Evolutionary conservation across 2,888 invertebrate genomes (phyloP).

Genomic region (Cecidostiba fungosa): DNA sequence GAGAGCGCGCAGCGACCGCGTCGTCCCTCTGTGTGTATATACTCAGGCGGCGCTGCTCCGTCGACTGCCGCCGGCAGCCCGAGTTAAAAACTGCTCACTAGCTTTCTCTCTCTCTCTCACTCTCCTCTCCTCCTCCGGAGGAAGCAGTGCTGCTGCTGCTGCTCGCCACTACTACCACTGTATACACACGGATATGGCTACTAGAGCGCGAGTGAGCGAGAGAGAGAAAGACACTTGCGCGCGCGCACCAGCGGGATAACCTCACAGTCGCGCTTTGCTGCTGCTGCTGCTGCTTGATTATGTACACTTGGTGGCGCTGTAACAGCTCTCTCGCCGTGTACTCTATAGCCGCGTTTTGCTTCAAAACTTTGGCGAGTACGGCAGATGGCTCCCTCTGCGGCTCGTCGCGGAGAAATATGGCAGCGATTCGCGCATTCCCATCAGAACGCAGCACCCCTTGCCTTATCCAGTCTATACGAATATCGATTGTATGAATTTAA

Average conservation of each 20-base stretch:
- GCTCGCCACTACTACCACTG: not conserved
- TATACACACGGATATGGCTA: not conserved
- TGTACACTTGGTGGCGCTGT: conserved; percentile 19
- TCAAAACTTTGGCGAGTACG: not conserved
- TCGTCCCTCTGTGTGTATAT: conserved; percentile 33
- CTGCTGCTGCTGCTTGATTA: conserved; percentile 19
- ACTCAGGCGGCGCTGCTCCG: conserved; percentile 60
- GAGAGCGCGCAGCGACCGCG: conserved; percentile 41
- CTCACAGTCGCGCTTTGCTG: conserved; percentile 41
- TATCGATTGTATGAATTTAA: no score
- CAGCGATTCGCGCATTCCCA: not conserved
- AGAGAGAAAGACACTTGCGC: conserved; percentile 2
- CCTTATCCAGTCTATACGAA: no score
- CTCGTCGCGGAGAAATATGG: not conserved
- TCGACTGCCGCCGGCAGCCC: conserved; percentile 56
- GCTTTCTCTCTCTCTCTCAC: conserved; percentile 42
- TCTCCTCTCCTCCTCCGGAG: conserved; percentile 21
- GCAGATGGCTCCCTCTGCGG: not conserved
- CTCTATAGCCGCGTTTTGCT: not conserved
- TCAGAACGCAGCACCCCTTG: no score
- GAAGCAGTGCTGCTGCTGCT: conserved; percentile 6
- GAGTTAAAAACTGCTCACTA: conserved; percentile 66
- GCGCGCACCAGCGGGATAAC: conserved; percentile 24
- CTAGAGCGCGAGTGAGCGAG: not conserved
- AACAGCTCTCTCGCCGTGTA: conserved; percentile 13